Conservation (phyloP, 2,113 vertebrate species). For the Megalops atlanticus region DNA sequence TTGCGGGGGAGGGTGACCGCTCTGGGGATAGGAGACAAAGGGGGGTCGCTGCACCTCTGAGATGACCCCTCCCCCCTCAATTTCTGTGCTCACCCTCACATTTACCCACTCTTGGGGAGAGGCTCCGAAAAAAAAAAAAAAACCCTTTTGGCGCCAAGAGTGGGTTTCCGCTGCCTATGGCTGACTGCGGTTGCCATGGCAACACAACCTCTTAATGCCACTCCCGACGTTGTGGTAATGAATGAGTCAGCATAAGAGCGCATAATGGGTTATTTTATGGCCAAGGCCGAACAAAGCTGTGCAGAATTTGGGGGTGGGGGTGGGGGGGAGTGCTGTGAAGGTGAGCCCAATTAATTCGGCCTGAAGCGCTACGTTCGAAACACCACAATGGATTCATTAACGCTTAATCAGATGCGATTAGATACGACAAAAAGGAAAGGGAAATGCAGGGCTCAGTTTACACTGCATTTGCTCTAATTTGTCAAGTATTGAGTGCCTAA, state of each 20-base stretch:
- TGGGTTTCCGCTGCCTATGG: constrained; percentile 6
- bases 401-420: background rate
- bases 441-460: background rate
- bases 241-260: constrained; percentile 19
- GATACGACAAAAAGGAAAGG: background rate
- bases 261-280: constrained; percentile 27
- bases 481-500: background rate
- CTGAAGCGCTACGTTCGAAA: constrained; percentile 10
- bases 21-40: constrained; percentile 4
- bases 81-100: background rate
- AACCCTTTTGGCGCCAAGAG: constrained; percentile 9
- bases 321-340: constrained; percentile 2
- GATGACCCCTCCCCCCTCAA: background rate
- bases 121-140: background rate
- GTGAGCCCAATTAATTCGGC: constrained; percentile 27
- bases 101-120: constrained; percentile 8
- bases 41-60: background rate
- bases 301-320: no score
- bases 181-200: constrained; percentile 28
- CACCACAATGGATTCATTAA: background rate
- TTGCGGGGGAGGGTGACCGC: constrained; percentile 8
- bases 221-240: constrained; percentile 27
- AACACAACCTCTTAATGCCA: constrained; percentile 29
- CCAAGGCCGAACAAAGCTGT: constrained; percentile 15
- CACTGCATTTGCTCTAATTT: background rate